Conservation (phyloP, 1,140 invertebrate genomes). For the Penaeus vannamei region DNA sequence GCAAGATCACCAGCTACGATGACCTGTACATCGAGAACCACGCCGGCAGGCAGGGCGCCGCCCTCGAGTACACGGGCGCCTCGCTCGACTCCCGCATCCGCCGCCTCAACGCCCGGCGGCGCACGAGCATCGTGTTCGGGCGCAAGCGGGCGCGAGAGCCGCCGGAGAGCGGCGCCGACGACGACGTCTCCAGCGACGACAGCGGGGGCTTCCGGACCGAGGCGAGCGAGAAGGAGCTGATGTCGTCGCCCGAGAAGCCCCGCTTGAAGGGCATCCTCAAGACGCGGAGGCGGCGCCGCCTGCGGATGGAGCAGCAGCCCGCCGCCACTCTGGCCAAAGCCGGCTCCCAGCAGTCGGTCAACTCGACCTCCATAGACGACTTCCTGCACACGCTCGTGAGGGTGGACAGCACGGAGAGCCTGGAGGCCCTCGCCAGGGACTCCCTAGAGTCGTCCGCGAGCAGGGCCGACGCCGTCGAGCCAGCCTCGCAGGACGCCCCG, state of each 20-base stretch:
- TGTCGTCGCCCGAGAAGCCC: not conserved
- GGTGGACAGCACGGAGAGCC: slow-evolving; percentile 19
- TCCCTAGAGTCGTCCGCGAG: no score
- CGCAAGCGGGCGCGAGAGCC: not conserved
- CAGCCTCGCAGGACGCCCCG: not conserved
- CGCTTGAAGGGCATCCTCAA: slow-evolving; percentile 40
- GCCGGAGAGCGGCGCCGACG: not conserved
- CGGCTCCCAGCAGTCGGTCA: not conserved
- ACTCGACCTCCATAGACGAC: slow-evolving; percentile 26
- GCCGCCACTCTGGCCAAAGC: not conserved
- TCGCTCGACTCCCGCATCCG: slow-evolving; percentile 56
- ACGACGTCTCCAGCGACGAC: slow-evolving; percentile 51
- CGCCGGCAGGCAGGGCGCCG: not conserved
- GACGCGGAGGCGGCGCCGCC: slow-evolving; percentile 14
- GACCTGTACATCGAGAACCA: slow-evolving; percentile 50
- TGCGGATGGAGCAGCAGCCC: not conserved
- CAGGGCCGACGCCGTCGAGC: not conserved
- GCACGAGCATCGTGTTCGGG: slow-evolving; percentile 49
- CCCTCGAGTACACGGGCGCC: not conserved
- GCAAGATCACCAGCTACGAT: slow-evolving; percentile 59
- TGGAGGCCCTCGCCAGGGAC: not conserved
- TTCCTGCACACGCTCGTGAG: not conserved
- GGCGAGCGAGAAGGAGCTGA: slow-evolving; percentile 17
- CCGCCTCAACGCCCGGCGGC: slow-evolving; percentile 30
- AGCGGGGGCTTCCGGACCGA: slow-evolving; percentile 56